These are phyloP conservation scores for Chrysemys picta DNA, from an alignment of 2,113 vertebrate species.

Conservation along the genomic window DNA sequence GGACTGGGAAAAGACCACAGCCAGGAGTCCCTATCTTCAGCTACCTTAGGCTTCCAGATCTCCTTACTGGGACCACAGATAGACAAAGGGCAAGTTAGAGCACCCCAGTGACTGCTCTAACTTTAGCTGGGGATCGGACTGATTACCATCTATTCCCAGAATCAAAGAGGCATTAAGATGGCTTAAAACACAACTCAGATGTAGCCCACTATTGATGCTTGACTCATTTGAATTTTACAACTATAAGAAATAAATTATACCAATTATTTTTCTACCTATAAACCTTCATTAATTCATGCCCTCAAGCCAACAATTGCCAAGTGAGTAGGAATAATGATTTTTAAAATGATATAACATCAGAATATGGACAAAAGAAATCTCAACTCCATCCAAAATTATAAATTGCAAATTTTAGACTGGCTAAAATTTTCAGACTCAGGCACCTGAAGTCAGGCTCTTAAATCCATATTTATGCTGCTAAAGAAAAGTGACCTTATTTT, in stretches of 20 bases:
- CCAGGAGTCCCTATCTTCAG: neutral
- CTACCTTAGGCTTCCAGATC: neutral
- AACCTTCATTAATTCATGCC: slow-evolving; percentile 30
- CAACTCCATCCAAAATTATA: slow-evolving; percentile 12
- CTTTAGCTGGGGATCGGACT: slow-evolving; percentile 38
- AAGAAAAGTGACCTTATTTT: neutral
- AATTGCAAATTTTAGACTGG: neutral
- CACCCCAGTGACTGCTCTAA: neutral
- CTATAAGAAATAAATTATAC: slow-evolving; percentile 52
- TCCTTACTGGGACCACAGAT: neutral
- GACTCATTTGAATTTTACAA: slow-evolving; percentile 59
- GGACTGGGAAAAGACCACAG: neutral
- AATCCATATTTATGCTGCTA: neutral
- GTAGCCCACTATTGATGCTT: neutral
- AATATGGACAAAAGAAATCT: slow-evolving; percentile 31
- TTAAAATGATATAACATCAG: slow-evolving; percentile 23
- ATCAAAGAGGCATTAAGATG: slow-evolving; percentile 54
- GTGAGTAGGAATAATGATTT: slow-evolving; percentile 15
- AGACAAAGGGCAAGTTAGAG: neutral
- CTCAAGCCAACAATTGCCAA: neutral
- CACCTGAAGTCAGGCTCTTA: slow-evolving; percentile 3
- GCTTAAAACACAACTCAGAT: slow-evolving; percentile 45
- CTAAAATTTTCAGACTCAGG: neutral
- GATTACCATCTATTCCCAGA: slow-evolving; percentile 40
- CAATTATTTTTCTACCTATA: slow-evolving; percentile 40